Conservation (phyloP, 1,140 invertebrate genomes). For the Hypothenemus hampei region DNA sequence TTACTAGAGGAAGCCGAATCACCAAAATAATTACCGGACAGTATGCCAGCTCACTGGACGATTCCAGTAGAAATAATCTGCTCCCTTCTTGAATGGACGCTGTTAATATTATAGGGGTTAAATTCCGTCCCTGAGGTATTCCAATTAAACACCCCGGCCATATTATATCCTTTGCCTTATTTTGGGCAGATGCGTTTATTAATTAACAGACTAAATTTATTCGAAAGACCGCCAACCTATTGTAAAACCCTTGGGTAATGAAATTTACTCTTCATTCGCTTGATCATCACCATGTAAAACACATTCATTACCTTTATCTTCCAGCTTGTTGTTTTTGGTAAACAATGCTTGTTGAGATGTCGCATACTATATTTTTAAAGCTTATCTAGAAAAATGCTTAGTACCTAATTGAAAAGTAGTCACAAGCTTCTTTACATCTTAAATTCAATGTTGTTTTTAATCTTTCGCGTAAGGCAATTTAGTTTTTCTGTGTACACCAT, state of each 20-base stretch:
- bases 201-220: constrained; percentile 23
- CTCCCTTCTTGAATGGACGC: constrained; percentile 7
- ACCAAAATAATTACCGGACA: background rate
- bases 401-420: no score
- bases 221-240: constrained; percentile 1
- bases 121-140: constrained; percentile 18
- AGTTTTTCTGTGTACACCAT: no score
- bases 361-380: no score
- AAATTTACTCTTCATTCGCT: no score
- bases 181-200: constrained; percentile 16
- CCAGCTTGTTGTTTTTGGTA: no score
- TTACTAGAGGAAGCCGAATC: background rate
- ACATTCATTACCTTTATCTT: no score
- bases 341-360: no score
- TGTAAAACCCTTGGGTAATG: background rate
- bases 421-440: no score
- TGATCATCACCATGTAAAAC: no score
- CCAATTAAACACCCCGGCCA: constrained; percentile 21
- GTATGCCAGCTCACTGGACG: constrained; percentile 5
- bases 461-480: no score
- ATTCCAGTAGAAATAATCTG: constrained; percentile 9
- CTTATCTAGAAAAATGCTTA: no score
- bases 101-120: constrained; percentile 21
- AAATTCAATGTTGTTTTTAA: no score
- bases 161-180: constrained; percentile 18